phyloP scores from a whole-genome alignment of 2,888 invertebrate species.

The Drosophila glabriapex region DNA sequence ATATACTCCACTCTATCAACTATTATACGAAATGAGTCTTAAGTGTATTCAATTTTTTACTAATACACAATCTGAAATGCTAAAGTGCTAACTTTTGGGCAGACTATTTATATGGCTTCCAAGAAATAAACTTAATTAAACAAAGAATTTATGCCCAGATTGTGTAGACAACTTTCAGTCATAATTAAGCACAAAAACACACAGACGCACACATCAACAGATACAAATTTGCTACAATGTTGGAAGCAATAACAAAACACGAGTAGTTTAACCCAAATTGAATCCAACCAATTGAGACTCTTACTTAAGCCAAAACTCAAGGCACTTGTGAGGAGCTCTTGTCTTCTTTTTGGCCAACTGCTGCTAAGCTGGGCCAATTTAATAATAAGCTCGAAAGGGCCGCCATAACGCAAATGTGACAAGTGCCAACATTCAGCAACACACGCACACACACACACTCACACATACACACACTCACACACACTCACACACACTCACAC shows the following conservation, averaged over 20 bases:
- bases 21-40: neutral
- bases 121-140: neutral
- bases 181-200: constrained; percentile 30
- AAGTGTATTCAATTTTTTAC: neutral
- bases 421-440: constrained; percentile 66
- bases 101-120: neutral
- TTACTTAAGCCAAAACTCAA: constrained; percentile 5
- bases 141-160: neutral
- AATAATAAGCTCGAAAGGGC: constrained; percentile 71
- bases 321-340: neutral
- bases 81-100: neutral
- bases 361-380: constrained; percentile 61
- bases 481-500: neutral
- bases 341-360: constrained; percentile 33
- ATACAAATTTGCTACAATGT: constrained; percentile 4
- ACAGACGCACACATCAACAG: neutral
- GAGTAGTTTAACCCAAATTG: constrained; percentile 55
- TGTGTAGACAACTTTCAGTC: neutral
- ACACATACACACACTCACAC: constrained; percentile 5
- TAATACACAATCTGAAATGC: rapidly evolving
- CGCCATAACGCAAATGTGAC: constrained; percentile 73
- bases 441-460: constrained; percentile 25
- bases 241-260: constrained; percentile 25
- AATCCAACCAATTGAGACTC: constrained; percentile 49
- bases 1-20: neutral